These are phyloP conservation scores for Meiosimyza platycephala DNA, from an alignment of 2,888 invertebrate genomes.

Conservation along the genomic window DNA sequence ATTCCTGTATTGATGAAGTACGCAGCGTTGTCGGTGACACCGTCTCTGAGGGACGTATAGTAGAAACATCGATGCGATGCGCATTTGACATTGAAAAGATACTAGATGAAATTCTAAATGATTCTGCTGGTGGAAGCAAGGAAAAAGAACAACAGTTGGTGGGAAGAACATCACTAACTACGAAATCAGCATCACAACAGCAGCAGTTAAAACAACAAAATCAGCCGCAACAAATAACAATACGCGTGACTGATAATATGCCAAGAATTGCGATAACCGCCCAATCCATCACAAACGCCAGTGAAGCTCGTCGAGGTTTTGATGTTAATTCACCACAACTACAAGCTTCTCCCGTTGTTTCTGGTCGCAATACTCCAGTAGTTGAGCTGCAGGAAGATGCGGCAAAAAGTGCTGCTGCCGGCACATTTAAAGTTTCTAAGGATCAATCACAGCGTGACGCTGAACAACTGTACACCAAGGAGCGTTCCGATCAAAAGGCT, in stretches of 20 bases:
- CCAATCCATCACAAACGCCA: conserved; percentile 50
- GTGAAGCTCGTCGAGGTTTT: conserved; percentile 59
- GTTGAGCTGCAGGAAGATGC: conserved; percentile 56
- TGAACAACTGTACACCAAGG: conserved; percentile 74
- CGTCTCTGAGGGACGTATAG: conserved; percentile 78
- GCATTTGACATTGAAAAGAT: conserved; percentile 80
- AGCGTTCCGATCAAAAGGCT: conserved; percentile 84
- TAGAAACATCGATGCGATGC: conserved; percentile 77
- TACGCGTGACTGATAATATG: neutral
- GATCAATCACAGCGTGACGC: conserved; percentile 68
- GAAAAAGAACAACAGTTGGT: conserved; percentile 43
- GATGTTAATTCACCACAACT: conserved; percentile 72
- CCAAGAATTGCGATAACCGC: conserved; percentile 37
- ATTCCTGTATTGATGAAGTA: conserved; percentile 86
- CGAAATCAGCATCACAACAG: conserved; percentile 39
- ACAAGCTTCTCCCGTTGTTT: conserved; percentile 76
- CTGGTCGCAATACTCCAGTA: conserved; percentile 72
- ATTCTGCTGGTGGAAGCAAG: conserved; percentile 56
- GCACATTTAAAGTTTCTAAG: conserved; percentile 59
- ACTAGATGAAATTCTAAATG: conserved; percentile 78
- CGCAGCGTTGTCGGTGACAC: conserved; percentile 83
- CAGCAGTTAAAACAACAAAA: neutral
- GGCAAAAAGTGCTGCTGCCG: conserved; percentile 35
- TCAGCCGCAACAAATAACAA: conserved; percentile 31
- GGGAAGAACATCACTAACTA: conserved; percentile 54